phyloP scores from a whole-genome alignment of 2,888 invertebrate species.

The Zaprionus bogoriensis region DNA sequence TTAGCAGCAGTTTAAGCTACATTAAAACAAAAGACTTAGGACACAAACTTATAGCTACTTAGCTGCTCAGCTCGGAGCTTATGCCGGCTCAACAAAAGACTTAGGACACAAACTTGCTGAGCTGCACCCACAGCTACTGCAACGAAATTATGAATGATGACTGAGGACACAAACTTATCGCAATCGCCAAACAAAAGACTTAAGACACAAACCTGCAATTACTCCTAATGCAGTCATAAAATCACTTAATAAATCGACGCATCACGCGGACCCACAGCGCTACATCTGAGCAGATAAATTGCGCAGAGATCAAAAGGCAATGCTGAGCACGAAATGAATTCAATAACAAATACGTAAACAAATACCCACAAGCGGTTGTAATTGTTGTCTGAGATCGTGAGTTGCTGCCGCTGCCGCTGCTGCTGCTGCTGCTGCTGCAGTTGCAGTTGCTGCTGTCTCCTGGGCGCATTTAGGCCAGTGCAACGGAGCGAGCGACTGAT shows the following conservation, averaged over 20 bases:
- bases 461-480: slow-evolving; percentile 35
- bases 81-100: slow-evolving; percentile 67
- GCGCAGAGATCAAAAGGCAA: slow-evolving; percentile 34
- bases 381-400: slow-evolving; percentile 51
- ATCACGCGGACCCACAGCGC: neutral
- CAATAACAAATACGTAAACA: slow-evolving; percentile 30
- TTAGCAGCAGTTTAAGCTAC: no score
- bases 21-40: slow-evolving; percentile 39
- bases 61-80: neutral
- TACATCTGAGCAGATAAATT: slow-evolving; percentile 6
- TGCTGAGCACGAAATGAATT: slow-evolving; percentile 24
- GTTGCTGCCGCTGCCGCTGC: slow-evolving; percentile 22
- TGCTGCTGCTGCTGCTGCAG: slow-evolving; percentile 14
- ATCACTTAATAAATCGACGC: slow-evolving; percentile 25
- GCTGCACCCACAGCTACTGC: neutral
- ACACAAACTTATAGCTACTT: slow-evolving; percentile 17
- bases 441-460: slow-evolving; percentile 30
- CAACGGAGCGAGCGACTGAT: slow-evolving; percentile 30
- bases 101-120: slow-evolving; percentile 43
- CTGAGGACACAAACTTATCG: slow-evolving; percentile 54
- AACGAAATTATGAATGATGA: slow-evolving; percentile 26
- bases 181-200: slow-evolving; percentile 54
- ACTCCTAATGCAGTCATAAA: neutral
- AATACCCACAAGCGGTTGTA: slow-evolving; percentile 31
- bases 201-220: slow-evolving; percentile 46